These are phyloP conservation scores for Coryphaenoides rupestris DNA, from an alignment of 2,113 vertebrate species.

Conservation along the genomic window DNA sequence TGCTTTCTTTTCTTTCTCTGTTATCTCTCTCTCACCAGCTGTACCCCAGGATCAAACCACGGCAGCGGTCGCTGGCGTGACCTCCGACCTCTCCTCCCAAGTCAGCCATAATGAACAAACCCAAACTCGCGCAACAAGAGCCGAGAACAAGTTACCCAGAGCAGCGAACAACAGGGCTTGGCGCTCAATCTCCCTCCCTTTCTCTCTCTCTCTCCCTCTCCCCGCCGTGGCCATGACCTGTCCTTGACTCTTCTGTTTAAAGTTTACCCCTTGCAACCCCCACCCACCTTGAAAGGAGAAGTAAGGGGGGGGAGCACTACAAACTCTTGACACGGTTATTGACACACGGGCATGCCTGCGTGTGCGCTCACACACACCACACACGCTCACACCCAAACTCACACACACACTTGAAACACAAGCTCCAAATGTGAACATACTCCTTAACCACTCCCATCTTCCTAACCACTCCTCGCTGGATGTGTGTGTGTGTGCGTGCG, in stretches of 20 bases:
- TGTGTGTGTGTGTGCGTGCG: not conserved
- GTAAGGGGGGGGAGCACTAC: conserved; percentile 26
- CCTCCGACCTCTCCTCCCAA: conserved; percentile 6
- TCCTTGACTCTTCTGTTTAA: conserved; percentile 2
- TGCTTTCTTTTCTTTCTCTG: too few relatives aligned
- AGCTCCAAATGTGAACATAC: conserved; percentile 53
- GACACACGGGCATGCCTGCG: not conserved
- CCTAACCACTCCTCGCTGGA: not conserved
- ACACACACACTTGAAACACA: conserved; percentile 26
- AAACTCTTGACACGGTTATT: conserved; percentile 30
- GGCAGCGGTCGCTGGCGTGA: conserved; percentile 92
- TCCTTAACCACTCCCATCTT: conserved; percentile 33
- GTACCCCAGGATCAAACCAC: conserved; percentile 94
- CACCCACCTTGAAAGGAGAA: conserved; percentile 29
- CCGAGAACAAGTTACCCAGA: conserved; percentile 19
- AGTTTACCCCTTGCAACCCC: conserved; percentile 33
- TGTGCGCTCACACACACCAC: not conserved
- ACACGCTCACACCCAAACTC: conserved; percentile 35
- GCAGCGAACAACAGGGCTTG: conserved; percentile 56
- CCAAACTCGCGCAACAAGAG: conserved; percentile 24
- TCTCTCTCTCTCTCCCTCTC: conserved; percentile 8
- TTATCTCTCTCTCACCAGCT: conserved; percentile 74
- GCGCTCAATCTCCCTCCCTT: conserved; percentile 37
- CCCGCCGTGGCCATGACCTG: conserved; percentile 39
- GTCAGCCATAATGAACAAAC: conserved; percentile 20